These are phyloP conservation scores for Psilopogon haemacephalus DNA, from an alignment of 2,113 vertebrate species.

Conservation along the genomic window DNA sequence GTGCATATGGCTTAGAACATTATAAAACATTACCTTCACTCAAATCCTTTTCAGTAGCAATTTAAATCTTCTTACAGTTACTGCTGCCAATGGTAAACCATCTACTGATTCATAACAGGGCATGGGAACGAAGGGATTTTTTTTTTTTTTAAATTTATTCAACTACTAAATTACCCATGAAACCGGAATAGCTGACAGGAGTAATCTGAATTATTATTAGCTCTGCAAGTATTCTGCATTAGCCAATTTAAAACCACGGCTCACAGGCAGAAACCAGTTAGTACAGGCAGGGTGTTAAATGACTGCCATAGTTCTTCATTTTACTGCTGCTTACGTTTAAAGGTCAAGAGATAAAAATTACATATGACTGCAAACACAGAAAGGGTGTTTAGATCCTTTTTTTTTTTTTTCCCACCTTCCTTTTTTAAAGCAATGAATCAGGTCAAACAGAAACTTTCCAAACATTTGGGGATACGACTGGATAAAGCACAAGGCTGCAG, in stretches of 20 bases:
- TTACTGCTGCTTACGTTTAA: slow-evolving; percentile 83
- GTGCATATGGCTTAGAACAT: slow-evolving; percentile 99
- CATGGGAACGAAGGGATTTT: slow-evolving; percentile 91
- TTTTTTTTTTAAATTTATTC: slow-evolving; percentile 87
- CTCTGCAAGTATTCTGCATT: slow-evolving; percentile 85
- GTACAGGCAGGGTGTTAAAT: slow-evolving; percentile 84
- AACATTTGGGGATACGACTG: slow-evolving; percentile 34
- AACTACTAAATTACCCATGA: slow-evolving; percentile 99
- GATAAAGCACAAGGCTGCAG: neutral
- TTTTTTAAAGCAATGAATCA: slow-evolving; percentile 14
- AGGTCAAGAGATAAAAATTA: slow-evolving; percentile 88
- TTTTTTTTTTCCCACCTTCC: neutral
- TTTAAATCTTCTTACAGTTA: slow-evolving; percentile 99
- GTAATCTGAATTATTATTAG: slow-evolving; percentile 99
- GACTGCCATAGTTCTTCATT: slow-evolving; percentile 84
- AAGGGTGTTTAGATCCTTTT: slow-evolving; percentile 74
- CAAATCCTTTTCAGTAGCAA: slow-evolving; percentile 97
- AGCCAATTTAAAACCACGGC: slow-evolving; percentile 87
- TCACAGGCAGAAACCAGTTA: slow-evolving; percentile 85
- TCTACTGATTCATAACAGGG: slow-evolving; percentile 95
- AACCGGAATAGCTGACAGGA: slow-evolving; percentile 99
- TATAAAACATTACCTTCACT: slow-evolving; percentile 99
- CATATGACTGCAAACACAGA: slow-evolving; percentile 80
- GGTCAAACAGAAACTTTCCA: slow-evolving; percentile 74
- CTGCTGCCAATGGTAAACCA: slow-evolving; percentile 87